Evolutionary conservation across 2,797 vertebrate genomes (phyloP).

Genomic region (Poecile montanus): DNA sequence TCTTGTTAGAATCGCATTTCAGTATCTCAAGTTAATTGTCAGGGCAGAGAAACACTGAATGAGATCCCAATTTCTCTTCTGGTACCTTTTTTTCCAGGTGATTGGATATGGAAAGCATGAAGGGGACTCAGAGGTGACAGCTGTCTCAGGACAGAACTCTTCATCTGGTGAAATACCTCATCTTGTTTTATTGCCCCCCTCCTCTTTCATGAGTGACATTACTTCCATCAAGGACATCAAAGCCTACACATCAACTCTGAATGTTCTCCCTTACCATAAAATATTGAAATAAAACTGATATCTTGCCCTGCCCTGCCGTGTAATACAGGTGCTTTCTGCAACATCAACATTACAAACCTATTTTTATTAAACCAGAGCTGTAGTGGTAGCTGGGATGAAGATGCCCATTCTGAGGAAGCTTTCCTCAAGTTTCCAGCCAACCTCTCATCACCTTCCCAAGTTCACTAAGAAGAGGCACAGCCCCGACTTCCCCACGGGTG

Average conservation of each 20-base stretch:
- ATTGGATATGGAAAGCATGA: constrained; percentile 90
- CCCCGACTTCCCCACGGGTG: neutral
- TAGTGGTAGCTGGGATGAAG: neutral
- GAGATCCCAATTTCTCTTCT: neutral
- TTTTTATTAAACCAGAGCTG: neutral
- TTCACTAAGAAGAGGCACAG: neutral
- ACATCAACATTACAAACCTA: neutral
- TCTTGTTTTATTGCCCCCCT: constrained; percentile 83
- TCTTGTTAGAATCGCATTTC: neutral
- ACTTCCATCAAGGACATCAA: constrained; percentile 87
- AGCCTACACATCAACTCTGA: constrained; percentile 87
- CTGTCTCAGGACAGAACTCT: constrained; percentile 67
- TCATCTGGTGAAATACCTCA: constrained; percentile 84
- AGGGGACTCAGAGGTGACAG: constrained; percentile 69
- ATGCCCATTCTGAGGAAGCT: neutral
- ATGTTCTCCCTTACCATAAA: constrained; percentile 92
- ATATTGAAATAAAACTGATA: constrained; percentile 84
- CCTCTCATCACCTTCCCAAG: neutral
- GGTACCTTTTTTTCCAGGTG: constrained; percentile 78
- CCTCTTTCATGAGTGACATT: constrained; percentile 72
- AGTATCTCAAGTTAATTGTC: neutral
- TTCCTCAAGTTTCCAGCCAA: neutral
- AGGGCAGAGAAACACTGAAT: neutral
- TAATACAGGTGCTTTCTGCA: constrained; percentile 52
- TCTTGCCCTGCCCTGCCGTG: constrained; percentile 50